Evolutionary conservation across 2,113 vertebrate species (phyloP).

Genomic region (Cynoglossus semilaevis): DNA sequence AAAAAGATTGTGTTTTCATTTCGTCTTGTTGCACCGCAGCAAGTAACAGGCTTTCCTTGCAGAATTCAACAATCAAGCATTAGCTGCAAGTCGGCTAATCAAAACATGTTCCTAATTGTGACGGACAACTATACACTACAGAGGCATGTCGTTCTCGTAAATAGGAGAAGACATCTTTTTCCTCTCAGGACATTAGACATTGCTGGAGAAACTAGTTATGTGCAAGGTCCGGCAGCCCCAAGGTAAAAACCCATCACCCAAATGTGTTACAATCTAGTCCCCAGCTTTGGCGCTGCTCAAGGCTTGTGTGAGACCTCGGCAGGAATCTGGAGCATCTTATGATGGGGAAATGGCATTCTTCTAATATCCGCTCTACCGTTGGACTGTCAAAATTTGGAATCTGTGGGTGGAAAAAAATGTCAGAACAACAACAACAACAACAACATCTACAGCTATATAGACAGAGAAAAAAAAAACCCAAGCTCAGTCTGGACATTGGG

Average conservation of each 20-base stretch:
- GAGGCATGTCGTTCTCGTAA: constrained; percentile 19
- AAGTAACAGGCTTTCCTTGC: too few species aligned
- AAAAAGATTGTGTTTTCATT: too few species aligned
- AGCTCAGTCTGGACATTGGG: constrained; percentile 24
- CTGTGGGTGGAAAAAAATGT: constrained; percentile 26
- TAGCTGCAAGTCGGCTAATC: constrained; percentile 30
- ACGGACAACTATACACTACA: constrained; percentile 26
- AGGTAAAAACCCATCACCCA: constrained; percentile 60
- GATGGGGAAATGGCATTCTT: constrained; percentile 48
- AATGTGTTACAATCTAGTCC: constrained; percentile 59
- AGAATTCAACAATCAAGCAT: constrained; percentile 18
- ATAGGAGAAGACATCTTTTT: constrained; percentile 31
- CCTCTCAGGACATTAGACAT: constrained; percentile 28
- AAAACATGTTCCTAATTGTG: constrained; percentile 35
- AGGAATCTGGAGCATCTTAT: constrained; percentile 57
- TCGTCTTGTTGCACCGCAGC: too few species aligned
- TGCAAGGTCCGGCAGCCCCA: constrained; percentile 44
- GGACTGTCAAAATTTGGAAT: constrained; percentile 22
- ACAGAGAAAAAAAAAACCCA: constrained; percentile 1
- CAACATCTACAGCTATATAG: not conserved
- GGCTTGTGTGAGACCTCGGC: constrained; percentile 50
- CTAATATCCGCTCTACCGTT: constrained; percentile 18
- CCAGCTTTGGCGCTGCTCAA: constrained; percentile 25
- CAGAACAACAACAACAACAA: constrained; percentile 20
- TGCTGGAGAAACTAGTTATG: constrained; percentile 29